phyloP scores from a whole-genome alignment of 2,797 vertebrate genomes.

The Oceanodroma leucorhoa region DNA sequence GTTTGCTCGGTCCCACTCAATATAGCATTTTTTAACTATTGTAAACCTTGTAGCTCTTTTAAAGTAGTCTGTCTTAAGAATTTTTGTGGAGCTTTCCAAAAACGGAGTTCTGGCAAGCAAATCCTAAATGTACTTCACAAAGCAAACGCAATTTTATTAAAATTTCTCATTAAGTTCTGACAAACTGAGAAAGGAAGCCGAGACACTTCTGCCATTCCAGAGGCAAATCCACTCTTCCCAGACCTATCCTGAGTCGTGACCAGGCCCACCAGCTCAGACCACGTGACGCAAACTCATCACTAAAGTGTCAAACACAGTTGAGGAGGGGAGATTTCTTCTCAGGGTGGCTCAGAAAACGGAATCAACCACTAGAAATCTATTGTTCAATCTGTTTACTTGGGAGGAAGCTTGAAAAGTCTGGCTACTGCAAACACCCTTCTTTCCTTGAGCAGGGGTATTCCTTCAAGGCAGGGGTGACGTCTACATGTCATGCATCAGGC shows the following conservation, averaged over 20 bases:
- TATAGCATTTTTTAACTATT: background rate
- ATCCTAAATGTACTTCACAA: background rate
- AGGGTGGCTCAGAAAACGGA: background rate
- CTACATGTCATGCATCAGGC: too few species aligned
- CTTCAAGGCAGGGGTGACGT: background rate
- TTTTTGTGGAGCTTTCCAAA: background rate
- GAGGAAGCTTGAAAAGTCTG: background rate
- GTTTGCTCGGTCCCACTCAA: background rate
- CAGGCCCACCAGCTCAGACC: background rate
- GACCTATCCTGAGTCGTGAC: background rate
- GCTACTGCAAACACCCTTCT: background rate
- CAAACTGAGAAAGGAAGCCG: background rate
- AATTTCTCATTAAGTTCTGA: background rate
- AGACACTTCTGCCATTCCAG: background rate
- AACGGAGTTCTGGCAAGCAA: background rate
- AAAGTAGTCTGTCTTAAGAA: background rate
- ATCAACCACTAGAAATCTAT: background rate
- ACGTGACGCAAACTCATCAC: background rate
- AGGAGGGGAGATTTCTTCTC: background rate
- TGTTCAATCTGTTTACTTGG: background rate
- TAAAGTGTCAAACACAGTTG: background rate
- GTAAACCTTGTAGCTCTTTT: background rate
- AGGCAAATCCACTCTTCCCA: background rate
- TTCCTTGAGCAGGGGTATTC: rapidly evolving
- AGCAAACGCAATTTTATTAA: background rate